Base-by-base conservation (phyloP, 1,140 invertebrate species). In the Lerema accius region DNA sequence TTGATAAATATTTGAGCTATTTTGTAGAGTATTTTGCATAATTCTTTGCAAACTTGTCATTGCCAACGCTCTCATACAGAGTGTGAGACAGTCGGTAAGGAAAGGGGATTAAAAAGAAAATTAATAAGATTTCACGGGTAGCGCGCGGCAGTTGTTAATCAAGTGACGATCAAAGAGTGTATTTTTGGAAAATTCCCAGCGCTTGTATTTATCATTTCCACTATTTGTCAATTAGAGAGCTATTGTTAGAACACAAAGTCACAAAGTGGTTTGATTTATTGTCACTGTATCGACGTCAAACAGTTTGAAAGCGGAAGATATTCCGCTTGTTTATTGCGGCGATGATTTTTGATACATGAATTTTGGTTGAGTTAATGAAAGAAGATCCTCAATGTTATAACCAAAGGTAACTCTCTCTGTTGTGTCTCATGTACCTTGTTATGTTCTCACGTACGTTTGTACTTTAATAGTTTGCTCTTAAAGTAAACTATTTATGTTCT, bases 191-290 rank as follows among this genome's bases (percentile, higher is more conserved):
- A 75, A 75, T 86, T 82, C 78, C 77, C 81, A 74, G 71, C 74
- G 76, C 68, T 62, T 78, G 80, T 88, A 90, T 90, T 89, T 83
- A 88, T 90, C 88, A 90, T 89, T 87, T 81, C 79, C 74, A 87
- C 86, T 89, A 90, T 90, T 90, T 90, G 88, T 90, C 88, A 90
- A 90, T 90, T 90, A 90, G 78, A 73, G 84, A 58, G 66, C 86
- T 89, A 89, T 90, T 89, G 86, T 90, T 78, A 79, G 85, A 74
- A 46, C 73, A 69, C 71, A 80, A 88, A 85, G 80, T 84, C 72
- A 32, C 28, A 32, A 32, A 32, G 28, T 32, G 73, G 77, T 69
- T 72, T 86, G 87, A 89, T 89, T 88, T 90, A 90, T 89, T 74
- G 67, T 65, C 49, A 40, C 17, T 43, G 65, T 70, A 79, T 74